Conservation (phyloP, 2,888 invertebrate genomes). For the Thymelicus acteon region DNA sequence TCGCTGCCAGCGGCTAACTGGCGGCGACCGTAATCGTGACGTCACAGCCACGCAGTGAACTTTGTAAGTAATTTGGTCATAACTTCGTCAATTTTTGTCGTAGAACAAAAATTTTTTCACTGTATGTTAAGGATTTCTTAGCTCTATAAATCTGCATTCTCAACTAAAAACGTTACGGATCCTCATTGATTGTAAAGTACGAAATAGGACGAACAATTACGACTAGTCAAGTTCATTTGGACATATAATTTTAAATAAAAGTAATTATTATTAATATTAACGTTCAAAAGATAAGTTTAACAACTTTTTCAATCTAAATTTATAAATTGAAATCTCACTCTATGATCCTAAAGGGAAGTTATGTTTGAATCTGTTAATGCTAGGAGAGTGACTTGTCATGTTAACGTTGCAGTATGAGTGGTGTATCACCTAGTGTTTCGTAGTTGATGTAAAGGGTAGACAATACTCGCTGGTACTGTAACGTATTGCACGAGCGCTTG, state of each 20-base stretch:
- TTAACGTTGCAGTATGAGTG: conserved; percentile 24
- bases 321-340: conserved; percentile 33
- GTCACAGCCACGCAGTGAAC: too few relatives aligned
- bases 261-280: conserved; percentile 26
- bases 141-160: too few relatives aligned
- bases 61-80: too few relatives aligned
- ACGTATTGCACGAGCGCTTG: conserved; percentile 41
- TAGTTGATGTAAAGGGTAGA: conserved; percentile 28
- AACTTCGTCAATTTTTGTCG: too few relatives aligned
- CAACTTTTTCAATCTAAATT: conserved; percentile 22
- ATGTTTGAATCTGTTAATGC: background rate
- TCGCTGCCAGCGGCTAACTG: too few relatives aligned
- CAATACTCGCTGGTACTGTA: conserved; percentile 9
- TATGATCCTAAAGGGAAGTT: background rate
- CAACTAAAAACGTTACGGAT: too few relatives aligned
- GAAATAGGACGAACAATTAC: conserved; percentile 38
- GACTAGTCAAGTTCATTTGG: conserved; percentile 46
- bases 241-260: conserved; percentile 29
- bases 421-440: conserved; percentile 30
- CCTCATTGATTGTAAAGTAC: conserved; percentile 41
- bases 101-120: too few relatives aligned
- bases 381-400: conserved; percentile 9
- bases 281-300: conserved; percentile 24
- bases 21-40: too few relatives aligned
- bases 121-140: too few relatives aligned